Percentiles rank a stretch among this genome's conserved stretches.
These are phyloP conservation scores for Hoplodrina ambigua DNA, from an alignment of 2,888 invertebrate species.

Conservation along the genomic window DNA sequence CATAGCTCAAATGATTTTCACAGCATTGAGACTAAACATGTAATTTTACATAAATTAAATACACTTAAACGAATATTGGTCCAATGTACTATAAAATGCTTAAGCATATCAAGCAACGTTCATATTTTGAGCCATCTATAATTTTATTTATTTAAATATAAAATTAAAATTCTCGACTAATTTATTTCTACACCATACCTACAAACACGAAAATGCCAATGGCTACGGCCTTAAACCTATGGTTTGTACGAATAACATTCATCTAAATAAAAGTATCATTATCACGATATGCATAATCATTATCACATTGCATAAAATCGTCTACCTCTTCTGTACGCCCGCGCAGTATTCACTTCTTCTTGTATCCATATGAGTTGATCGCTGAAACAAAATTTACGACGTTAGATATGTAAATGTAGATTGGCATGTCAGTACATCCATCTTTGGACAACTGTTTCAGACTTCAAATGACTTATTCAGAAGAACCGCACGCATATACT, in stretches of 20 bases:
- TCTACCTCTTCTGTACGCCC: conserved; percentile 5
- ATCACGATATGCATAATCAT: conserved; percentile 64
- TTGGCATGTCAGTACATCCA: not conserved
- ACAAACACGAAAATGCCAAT: conserved; percentile 35
- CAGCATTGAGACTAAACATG: not conserved
- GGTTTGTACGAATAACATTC: conserved; percentile 51
- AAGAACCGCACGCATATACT: not conserved
- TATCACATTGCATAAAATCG: conserved; percentile 62
- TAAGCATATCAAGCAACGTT: conserved; percentile 6
- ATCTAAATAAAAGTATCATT: conserved; percentile 52
- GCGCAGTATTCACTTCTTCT: conserved; percentile 80
- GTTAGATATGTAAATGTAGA: not conserved
- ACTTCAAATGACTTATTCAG: conserved; percentile 16
- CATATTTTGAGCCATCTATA: not conserved
- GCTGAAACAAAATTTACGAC: conserved; percentile 85
- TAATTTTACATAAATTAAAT: conserved; percentile 1
- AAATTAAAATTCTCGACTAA: conserved; percentile 11
- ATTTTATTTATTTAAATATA: not conserved
- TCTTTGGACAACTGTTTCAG: not conserved
- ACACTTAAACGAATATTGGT: conserved; percentile 23
- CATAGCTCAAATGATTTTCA: not conserved
- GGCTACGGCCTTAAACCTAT: conserved; percentile 39
- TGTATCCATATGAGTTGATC: conserved; percentile 94
- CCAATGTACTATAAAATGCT: conserved; percentile 24
- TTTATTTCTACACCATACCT: conserved; percentile 22